A percentile compares a stretch with the other conserved stretches of the same genome.
phyloP scores from a whole-genome alignment of 1,140 invertebrate genomes.

The Geopemphigus sp. region DNA sequence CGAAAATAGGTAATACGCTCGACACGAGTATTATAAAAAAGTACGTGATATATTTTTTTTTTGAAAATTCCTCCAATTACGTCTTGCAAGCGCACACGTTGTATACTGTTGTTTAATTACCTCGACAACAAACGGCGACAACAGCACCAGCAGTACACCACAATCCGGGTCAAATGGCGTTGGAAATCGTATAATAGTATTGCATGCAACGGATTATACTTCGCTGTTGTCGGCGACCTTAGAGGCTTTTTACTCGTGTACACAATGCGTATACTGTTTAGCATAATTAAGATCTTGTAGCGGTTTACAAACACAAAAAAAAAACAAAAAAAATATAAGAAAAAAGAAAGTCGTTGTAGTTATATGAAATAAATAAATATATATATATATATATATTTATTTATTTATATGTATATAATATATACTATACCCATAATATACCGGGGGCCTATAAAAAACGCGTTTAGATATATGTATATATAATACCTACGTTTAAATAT shows the following conservation, averaged over 20 bases:
- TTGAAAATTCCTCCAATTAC: too few relatives aligned
- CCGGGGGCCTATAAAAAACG: too few relatives aligned
- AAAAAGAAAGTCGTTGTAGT: background rate
- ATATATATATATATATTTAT: background rate
- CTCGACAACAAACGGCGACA: background rate
- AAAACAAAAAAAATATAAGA: background rate
- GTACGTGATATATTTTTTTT: too few relatives aligned
- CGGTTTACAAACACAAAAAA: background rate
- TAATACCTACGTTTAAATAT: background rate
- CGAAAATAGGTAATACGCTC: too few relatives aligned
- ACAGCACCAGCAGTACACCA: background rate
- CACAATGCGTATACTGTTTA: constrained; percentile 3
- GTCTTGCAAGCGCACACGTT: too few relatives aligned
- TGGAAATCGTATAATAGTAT: background rate
- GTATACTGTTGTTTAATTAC: constrained; percentile 32
- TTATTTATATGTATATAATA: background rate
- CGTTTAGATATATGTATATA: too few relatives aligned
- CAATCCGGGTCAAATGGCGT: background rate
- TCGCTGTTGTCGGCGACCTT: constrained; percentile 3
- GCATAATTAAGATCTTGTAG: constrained; percentile 39
- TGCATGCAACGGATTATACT: background rate
- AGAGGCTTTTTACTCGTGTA: constrained; percentile 7
- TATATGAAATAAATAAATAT: too few relatives aligned
- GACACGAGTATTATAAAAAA: too few relatives aligned
- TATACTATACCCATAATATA: background rate